Base-by-base conservation (phyloP, 2,888 invertebrate genomes). In the Cheilosia variabilis region DNA sequence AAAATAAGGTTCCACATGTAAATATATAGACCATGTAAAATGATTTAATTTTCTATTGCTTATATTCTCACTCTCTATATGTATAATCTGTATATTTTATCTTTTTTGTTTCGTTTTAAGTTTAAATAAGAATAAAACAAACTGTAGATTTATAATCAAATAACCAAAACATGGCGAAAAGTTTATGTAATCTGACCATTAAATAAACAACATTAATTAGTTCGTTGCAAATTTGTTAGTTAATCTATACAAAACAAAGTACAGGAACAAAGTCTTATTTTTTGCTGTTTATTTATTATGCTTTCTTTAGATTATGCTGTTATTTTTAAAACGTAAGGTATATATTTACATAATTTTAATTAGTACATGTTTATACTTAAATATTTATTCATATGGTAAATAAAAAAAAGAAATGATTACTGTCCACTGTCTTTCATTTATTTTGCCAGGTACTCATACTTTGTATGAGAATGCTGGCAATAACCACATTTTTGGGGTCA, bases 1-100 rank as follows among this genome's bases (percentile, higher is more conserved):
- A 15, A 86, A 86, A 37, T 86, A 53, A 86, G 34, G 50, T 50
- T 50, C 4, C 17, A 10, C 22, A 13, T 47, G 17, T 47, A 50
- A 19, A 50, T 24, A 19, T 13, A 37, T 37, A 37, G 37, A 37
- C 13, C 37, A 13, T 37, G 13, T 58, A 19, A 9, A 41, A 41
- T 41, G n/a, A 41, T 10, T 41, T 22, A 9, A 37, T 41, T 58
- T 24, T 22, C 17, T 63, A 17, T 47, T 63, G 31, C 4, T 27
- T 19, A 24, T 47, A 24, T 27, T 27, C 3, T 57, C 17, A 17
- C 17, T 57, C 17, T 31, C 13, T 50, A 37, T 17, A 13, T 52
- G n/a, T 19, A 5, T 9, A 24, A 43, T 17, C n/a, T 7, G 3
- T 15, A 13, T 13, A 37, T 37, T 37, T 13, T 13, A 37, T 15